Evolutionary conservation across 2,113 vertebrate species (phyloP).

Genomic region (Hydrolagus affinis): DNA sequence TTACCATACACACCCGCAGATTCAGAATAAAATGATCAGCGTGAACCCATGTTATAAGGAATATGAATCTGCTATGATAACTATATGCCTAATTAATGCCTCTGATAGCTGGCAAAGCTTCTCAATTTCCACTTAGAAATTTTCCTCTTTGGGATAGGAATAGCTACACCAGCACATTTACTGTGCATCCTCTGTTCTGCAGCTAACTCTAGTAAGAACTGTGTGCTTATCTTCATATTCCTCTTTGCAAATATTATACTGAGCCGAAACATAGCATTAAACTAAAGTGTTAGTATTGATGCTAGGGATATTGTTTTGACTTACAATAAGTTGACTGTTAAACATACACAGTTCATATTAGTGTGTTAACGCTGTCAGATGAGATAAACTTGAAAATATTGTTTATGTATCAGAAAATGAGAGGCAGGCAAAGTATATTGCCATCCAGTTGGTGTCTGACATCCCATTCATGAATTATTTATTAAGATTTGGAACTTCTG

Average conservation of each 20-base stretch:
- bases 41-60: too few relatives aligned
- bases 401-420: not conserved
- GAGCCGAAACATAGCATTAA: not conserved
- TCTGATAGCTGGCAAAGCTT: too few relatives aligned
- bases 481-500: not conserved
- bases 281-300: not conserved
- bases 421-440: not conserved
- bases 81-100: too few relatives aligned
- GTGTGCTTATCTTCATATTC: not conserved
- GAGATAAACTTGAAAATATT: not conserved
- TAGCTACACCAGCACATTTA: too few relatives aligned
- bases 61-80: too few relatives aligned
- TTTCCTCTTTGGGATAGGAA: too few relatives aligned
- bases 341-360: not conserved
- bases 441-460: not conserved
- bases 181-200: too few relatives aligned
- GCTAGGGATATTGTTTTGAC: not conserved
- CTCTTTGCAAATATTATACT: not conserved
- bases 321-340: not conserved
- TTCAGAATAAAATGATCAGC: too few relatives aligned
- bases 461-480: slow-evolving; percentile 11
- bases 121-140: too few relatives aligned
- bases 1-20: too few relatives aligned
- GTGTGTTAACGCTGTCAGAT: slow-evolving; percentile 3
- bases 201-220: not conserved